Base-by-base conservation (phyloP, 2,888 invertebrate species). In the Caradrina clavipalpis region DNA sequence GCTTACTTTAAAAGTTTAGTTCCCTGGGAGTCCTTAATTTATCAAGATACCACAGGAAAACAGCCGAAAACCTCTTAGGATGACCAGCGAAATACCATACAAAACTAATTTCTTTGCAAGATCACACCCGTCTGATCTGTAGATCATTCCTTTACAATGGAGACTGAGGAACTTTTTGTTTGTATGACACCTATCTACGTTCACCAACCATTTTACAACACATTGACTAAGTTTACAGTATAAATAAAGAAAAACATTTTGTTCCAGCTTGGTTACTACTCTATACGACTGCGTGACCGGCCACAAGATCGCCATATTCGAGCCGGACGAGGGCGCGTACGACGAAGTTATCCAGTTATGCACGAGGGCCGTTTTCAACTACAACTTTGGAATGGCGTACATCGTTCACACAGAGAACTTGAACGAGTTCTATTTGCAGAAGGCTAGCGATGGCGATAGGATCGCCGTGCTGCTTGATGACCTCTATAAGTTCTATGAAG, bases 371-470 rank as follows among this genome's bases (percentile, higher is more conserved):
- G 96, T 98, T 8, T 91, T 97, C 86, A 95, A 96, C 87, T 94
- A 96, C 56, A 96, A 95, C 80, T 96, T 97, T 56, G 95, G 96
- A 11, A 96, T 97, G 31, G 92, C 94, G 0, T 96, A 94, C 77
- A 94, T 98, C 0, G 95, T 97, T 0, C 96, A 97, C 85, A 93
- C 96, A 0, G 96, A 96, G 59, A 96, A 96, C 65, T 93, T 97
- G 0, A 96, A 96, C 65, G 97, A 96, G 76, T 89, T 98, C 47
- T 98, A 97, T 90, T 91, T 98, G 35, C 98, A 98, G 86, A 95
- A 95, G 63, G 76, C 91, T 0, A 86, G 90, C 0, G 96, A 97
- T 71, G 88, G 92, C 0, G 94, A 96, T 13, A 88, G 89, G 49
- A 91, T 97, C 11, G 93, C 96, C 0, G 88, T 91, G n/a, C 84